These are phyloP conservation scores for Muscina levida DNA, from an alignment of 2,888 invertebrate species.

Conservation along the genomic window DNA sequence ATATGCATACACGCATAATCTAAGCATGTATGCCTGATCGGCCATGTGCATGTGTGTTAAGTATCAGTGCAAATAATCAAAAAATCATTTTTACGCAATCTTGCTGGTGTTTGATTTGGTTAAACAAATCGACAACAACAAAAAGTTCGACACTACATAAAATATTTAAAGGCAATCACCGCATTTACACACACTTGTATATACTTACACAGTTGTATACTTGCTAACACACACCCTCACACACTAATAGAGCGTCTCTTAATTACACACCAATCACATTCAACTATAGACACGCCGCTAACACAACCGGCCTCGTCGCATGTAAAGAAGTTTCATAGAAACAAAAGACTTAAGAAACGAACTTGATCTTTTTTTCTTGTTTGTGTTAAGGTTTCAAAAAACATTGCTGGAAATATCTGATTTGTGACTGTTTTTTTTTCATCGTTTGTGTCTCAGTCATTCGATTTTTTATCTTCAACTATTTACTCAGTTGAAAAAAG, in stretches of 20 bases:
- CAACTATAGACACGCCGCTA: not conserved
- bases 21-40: conserved; percentile 22
- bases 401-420: not conserved
- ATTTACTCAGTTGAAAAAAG: conserved; percentile 21
- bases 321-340: conserved; percentile 33
- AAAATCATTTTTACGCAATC: conserved; percentile 50
- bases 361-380: conserved; percentile 55
- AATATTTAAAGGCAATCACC: not conserved
- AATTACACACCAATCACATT: too few relatives aligned
- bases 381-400: not conserved
- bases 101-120: conserved; percentile 23
- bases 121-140: conserved; percentile 23
- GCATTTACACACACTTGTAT: not conserved
- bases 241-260: too few relatives aligned
- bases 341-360: conserved; percentile 69
- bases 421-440: not conserved
- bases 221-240: not conserved
- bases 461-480: conserved; percentile 3
- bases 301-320: not conserved
- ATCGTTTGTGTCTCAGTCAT: not conserved
- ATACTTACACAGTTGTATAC: not conserved
- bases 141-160: not conserved
- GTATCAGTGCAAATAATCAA: conserved; percentile 55
- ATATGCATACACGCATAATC: conserved; percentile 31
- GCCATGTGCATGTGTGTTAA: conserved; percentile 3